Percentiles rank a stretch among this genome's conserved stretches.
These are phyloP conservation scores for Zaprionus nigranus DNA, from an alignment of 1,140 invertebrate species.

Conservation along the genomic window DNA sequence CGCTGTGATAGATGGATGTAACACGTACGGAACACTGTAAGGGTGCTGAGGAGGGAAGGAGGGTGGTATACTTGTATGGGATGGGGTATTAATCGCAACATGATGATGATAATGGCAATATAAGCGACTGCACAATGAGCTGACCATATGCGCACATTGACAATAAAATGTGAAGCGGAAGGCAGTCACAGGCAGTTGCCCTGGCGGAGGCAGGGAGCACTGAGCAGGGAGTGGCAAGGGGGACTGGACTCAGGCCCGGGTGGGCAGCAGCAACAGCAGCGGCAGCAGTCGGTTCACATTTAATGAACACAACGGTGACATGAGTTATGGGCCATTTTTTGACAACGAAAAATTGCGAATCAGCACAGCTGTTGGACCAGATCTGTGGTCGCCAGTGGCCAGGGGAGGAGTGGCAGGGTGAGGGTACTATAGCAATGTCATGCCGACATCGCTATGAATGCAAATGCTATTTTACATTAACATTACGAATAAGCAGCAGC, in stretches of 20 bases:
- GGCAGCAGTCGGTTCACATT: slow-evolving; percentile 58
- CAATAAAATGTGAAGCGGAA: slow-evolving; percentile 59
- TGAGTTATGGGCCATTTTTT: slow-evolving; percentile 66
- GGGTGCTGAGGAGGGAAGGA: neutral
- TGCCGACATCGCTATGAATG: slow-evolving; percentile 52
- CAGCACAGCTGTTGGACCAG: slow-evolving; percentile 63
- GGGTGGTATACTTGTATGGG: neutral
- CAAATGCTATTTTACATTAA: slow-evolving; percentile 72
- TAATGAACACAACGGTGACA: slow-evolving; percentile 74
- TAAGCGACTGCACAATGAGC: slow-evolving; percentile 64
- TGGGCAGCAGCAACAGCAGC: slow-evolving; percentile 2
- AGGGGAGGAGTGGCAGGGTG: neutral
- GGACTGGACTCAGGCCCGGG: neutral
- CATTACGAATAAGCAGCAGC: slow-evolving; percentile 47
- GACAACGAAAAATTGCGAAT: slow-evolving; percentile 71
- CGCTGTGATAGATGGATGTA: slow-evolving; percentile 48
- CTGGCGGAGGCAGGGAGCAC: too few species aligned
- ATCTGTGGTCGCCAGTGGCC: neutral
- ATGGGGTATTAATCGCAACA: slow-evolving; percentile 64
- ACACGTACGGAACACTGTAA: slow-evolving; percentile 31
- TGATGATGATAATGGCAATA: slow-evolving; percentile 71
- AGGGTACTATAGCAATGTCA: neutral
- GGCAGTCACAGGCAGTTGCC: neutral
- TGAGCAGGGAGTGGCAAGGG: neutral
- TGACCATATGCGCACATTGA: slow-evolving; percentile 75